Conservation (phyloP, 2,797 vertebrate genomes). For the Nannoperca australis region DNA sequence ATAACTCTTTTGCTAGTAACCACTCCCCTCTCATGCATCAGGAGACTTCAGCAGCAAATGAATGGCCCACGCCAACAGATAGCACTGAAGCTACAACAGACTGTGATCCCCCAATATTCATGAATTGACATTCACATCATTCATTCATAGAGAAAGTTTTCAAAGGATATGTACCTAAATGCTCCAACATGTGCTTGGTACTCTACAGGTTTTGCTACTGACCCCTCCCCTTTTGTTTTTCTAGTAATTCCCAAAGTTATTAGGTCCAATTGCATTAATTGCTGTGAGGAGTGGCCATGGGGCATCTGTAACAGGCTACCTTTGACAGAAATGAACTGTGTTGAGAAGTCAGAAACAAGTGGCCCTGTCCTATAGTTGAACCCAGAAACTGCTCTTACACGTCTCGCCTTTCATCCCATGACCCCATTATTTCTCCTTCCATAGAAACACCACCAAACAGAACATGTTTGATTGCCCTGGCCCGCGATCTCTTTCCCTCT, state of each 20-base stretch:
- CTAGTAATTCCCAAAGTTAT: constrained; percentile 79
- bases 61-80: constrained; percentile 24
- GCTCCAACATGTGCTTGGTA: constrained; percentile 70
- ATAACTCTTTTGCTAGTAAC: constrained; percentile 61
- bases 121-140: constrained; percentile 50
- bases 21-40: constrained; percentile 65
- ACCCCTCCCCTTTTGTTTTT: constrained; percentile 70
- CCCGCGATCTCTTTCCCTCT: constrained; percentile 76
- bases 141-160: constrained; percentile 39
- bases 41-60: constrained; percentile 21
- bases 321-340: constrained; percentile 75
- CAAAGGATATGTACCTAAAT: constrained; percentile 60
- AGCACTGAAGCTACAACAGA: constrained; percentile 16
- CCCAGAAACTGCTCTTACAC: constrained; percentile 72
- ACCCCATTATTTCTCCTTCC: constrained; percentile 84
- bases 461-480: constrained; percentile 80
- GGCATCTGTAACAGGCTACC: constrained; percentile 65
- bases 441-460: constrained; percentile 79
- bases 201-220: constrained; percentile 48
- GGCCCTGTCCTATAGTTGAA: constrained; percentile 80
- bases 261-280: constrained; percentile 82
- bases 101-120: constrained; percentile 34
- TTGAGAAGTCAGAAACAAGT: constrained; percentile 76
- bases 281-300: constrained; percentile 71
- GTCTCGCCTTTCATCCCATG: constrained; percentile 82